These are phyloP conservation scores for Antheraea mylitta DNA, from an alignment of 1,140 invertebrate species.

Conservation along the genomic window DNA sequence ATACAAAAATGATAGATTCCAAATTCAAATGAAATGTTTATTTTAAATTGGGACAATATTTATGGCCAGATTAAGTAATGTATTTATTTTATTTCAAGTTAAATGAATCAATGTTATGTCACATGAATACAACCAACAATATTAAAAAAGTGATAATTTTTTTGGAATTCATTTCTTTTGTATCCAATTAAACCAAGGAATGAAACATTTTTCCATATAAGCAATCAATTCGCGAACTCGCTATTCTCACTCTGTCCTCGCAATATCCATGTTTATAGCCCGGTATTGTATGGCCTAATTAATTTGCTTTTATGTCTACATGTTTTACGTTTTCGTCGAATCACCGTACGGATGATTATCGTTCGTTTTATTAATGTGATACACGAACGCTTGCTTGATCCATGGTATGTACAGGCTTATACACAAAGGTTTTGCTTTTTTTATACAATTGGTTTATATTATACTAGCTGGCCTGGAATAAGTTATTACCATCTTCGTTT, in stretches of 20 bases:
- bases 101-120: no score
- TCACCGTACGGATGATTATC: conserved; percentile 28
- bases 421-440: not conserved
- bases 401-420: not conserved
- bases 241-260: not conserved
- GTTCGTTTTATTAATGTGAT: conserved; percentile 21
- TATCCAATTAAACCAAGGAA: not conserved
- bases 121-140: no score
- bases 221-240: not conserved
- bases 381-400: not conserved
- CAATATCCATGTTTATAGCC: conserved; percentile 8
- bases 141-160: no score
- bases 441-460: no score
- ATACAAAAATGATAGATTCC: no score
- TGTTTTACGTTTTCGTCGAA: conserved; percentile 40
- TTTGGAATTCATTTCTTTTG: not conserved
- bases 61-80: no score
- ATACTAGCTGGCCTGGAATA: no score
- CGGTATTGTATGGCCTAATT: conserved; percentile 54
- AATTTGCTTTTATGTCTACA: conserved; percentile 68
- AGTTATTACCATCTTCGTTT: no score
- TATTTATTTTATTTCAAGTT: no score
- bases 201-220: not conserved
- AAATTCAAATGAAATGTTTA: no score
- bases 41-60: no score